phyloP scores from a whole-genome alignment of 2,113 vertebrate genomes.

The Anser cygnoides region DNA sequence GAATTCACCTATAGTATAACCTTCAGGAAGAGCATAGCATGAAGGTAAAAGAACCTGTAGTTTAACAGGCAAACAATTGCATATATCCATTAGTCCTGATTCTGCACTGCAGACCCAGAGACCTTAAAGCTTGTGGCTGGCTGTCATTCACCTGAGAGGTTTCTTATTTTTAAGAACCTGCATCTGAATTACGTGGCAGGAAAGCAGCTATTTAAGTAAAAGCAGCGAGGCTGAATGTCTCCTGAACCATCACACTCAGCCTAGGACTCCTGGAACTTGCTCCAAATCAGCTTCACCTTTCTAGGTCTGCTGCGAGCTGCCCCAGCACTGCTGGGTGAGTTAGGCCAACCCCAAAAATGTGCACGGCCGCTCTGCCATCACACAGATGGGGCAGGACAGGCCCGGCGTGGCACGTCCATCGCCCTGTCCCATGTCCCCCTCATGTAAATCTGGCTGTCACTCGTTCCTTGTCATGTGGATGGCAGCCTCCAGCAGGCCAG shows the following conservation, averaged over 20 bases:
- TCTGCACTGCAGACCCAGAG: not conserved
- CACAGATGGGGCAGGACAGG: not conserved
- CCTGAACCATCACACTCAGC: not conserved
- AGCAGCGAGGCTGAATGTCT: not conserved
- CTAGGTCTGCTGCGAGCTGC: not conserved
- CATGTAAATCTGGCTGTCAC: not conserved
- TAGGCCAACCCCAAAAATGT: not conserved
- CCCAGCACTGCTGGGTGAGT: not conserved
- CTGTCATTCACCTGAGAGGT: not conserved
- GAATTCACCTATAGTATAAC: not conserved
- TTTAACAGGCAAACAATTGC: not conserved
- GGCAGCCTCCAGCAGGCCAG: not conserved
- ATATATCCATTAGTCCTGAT: not conserved
- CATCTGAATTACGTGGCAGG: not conserved
- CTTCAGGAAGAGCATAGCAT: not conserved
- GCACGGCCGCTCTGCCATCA: not conserved
- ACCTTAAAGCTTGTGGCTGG: not conserved
- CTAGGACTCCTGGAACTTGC: not conserved
- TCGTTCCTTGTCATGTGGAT: too few species aligned
- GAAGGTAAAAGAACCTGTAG: not conserved
- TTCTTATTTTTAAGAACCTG: not conserved
- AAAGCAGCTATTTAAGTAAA: not conserved
- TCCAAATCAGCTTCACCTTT: not conserved
- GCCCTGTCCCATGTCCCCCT: not conserved
- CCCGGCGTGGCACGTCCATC: fast-evolving